Evolutionary conservation across 2,797 vertebrate genomes (phyloP), one percentile per base, ranked within the genome.

Genomic region (Sebastes hubbsi): DNA sequence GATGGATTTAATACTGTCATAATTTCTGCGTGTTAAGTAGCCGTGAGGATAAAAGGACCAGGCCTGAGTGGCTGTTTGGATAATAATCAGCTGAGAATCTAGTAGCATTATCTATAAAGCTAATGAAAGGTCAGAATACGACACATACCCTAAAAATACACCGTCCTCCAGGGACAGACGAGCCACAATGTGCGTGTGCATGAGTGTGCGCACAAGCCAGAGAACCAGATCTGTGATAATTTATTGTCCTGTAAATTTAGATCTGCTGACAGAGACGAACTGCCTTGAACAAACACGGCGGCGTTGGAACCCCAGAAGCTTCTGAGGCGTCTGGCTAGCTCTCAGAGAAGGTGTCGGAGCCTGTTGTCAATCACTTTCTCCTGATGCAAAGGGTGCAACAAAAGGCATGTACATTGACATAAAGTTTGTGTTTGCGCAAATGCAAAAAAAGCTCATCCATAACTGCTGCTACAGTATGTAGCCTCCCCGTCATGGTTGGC

Each of bases 211-310:
- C 54, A 46, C 70, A 22, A 81, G 72, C 84, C 88, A 60, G 75
- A 87, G 78, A 86, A 89, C 79, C 78, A 90, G 83, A 85, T 84
- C 89, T 67, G 78, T 70, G 79, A 84, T 95, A 91, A 95, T 95
- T 95, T 95, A 95, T 94, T 93, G 87, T 94, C 89, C 81, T 88
- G 83, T 94, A 95, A 95, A 94, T 94, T 90, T 95, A 95, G 95
- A 91, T 92, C 81, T 84, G 90, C 83, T 67, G 85, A 91, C 91
- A 94, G 88, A 87, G 90, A 91, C 82, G 69, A 84, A 89, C 77
- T 80, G 62, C 86, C 83, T 82, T 82, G 85, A 91, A 92, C 85
- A 91, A 91, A 93, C 89, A 87, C 76, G 85, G 81, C 62, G 32
- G 75, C 29, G 18, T 66, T 91, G 88, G 81, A 85, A 88, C 86